These are phyloP conservation scores for Hoplostethus atlanticus DNA, from an alignment of 2,797 vertebrate genomes.

Conservation along the genomic window DNA sequence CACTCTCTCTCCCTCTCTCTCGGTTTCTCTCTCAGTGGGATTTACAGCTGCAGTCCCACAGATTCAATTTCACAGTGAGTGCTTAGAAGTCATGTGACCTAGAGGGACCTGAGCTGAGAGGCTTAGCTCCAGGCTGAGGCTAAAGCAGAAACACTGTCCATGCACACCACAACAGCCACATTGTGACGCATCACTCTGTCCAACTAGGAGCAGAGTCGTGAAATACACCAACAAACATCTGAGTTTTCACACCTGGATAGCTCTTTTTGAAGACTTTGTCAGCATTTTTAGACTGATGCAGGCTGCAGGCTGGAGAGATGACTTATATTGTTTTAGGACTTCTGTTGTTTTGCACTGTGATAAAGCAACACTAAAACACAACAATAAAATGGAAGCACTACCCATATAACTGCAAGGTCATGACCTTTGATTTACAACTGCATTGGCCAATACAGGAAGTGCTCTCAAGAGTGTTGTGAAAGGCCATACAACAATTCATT, in stretches of 20 bases:
- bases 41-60: slow-evolving; percentile 64
- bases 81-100: slow-evolving; percentile 79
- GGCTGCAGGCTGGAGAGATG: neutral
- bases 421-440: slow-evolving; percentile 55
- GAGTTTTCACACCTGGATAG: neutral
- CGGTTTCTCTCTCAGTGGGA: slow-evolving; percentile 58
- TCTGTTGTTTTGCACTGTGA: neutral
- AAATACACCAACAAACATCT: slow-evolving; percentile 4
- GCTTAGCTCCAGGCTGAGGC: slow-evolving; percentile 68
- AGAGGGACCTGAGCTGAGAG: slow-evolving; percentile 75
- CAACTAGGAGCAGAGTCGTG: slow-evolving; percentile 24
- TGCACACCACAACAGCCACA: slow-evolving; percentile 27
- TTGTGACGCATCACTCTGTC: slow-evolving; percentile 56
- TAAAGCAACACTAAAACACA: neutral
- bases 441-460: neutral
- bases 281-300: neutral
- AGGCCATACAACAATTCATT: slow-evolving; percentile 1
- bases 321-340: neutral
- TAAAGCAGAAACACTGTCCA: slow-evolving; percentile 66
- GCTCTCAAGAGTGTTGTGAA: slow-evolving; percentile 5
- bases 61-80: slow-evolving; percentile 79
- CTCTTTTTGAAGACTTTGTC: neutral
- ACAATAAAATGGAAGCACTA: neutral
- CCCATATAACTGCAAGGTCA: slow-evolving; percentile 40
- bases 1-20: slow-evolving; percentile 9